Conservation (phyloP, 2,888 invertebrate species). For the Heliconius cydno region DNA sequence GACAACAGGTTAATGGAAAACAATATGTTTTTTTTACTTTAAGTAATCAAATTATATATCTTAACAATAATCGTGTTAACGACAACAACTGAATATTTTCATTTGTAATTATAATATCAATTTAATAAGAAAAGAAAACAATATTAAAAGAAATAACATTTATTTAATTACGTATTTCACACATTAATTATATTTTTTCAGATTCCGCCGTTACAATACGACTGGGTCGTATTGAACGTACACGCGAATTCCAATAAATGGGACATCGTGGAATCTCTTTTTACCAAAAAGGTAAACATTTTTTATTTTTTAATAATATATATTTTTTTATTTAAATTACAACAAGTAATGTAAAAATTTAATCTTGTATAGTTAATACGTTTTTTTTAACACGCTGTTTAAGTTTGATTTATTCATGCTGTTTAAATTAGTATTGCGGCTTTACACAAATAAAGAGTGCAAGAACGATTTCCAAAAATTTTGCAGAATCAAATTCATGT, state of each 20-base stretch:
- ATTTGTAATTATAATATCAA: neutral
- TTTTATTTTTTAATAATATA: too few relatives aligned
- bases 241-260: slow-evolving; percentile 84
- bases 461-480: too few relatives aligned
- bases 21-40: neutral
- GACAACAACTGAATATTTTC: neutral
- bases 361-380: too few relatives aligned
- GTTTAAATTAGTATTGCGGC: too few relatives aligned
- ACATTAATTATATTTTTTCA: slow-evolving; percentile 51
- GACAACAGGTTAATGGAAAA: slow-evolving; percentile 73
- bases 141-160: neutral
- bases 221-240: slow-evolving; percentile 87
- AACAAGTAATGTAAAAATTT: too few relatives aligned
- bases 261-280: slow-evolving; percentile 85
- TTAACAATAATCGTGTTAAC: too few relatives aligned
- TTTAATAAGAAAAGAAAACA: neutral
- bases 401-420: too few relatives aligned
- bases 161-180: neutral
- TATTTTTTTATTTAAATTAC: too few relatives aligned
- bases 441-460: too few relatives aligned
- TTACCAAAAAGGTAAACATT: slow-evolving; percentile 83
- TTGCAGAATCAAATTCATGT: too few relatives aligned
- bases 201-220: slow-evolving; percentile 85
- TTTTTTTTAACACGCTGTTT: too few relatives aligned
- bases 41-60: too few relatives aligned